phyloP scores from a whole-genome alignment of 1,140 invertebrate genomes.

The Linepithema humile region DNA sequence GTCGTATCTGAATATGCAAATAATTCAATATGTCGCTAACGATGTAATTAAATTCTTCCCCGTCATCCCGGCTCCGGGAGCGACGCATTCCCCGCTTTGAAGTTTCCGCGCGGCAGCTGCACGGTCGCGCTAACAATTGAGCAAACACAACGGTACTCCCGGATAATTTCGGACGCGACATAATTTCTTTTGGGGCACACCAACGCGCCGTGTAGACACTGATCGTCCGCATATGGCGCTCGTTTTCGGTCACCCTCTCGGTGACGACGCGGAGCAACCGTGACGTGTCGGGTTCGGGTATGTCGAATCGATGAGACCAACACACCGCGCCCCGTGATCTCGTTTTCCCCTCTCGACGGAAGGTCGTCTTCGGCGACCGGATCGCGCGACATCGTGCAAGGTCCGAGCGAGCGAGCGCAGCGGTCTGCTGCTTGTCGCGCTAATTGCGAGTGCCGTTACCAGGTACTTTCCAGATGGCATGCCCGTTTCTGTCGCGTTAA shows the following conservation, averaged over 20 bases:
- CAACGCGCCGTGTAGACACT: background rate
- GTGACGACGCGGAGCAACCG: background rate
- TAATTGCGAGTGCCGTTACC: conserved; percentile 77
- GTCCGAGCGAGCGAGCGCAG: conserved; percentile 41
- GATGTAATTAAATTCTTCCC: conserved; percentile 29
- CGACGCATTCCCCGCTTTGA: background rate
- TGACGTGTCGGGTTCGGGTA: background rate
- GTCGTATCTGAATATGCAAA: background rate
- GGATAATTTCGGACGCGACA: conserved; percentile 29
- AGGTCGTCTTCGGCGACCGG: conserved; percentile 63
- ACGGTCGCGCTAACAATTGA: conserved; percentile 27
- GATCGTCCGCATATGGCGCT: conserved; percentile 38
- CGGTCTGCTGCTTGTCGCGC: conserved; percentile 55
- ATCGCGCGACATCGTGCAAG: conserved; percentile 57
- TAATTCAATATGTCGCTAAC: background rate
- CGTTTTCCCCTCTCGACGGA: conserved; percentile 62
- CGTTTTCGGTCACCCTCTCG: background rate
- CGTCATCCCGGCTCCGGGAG: background rate
- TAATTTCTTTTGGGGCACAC: conserved; percentile 6
- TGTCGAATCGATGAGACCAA: conserved; percentile 28
- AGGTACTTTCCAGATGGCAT: conserved; percentile 75
- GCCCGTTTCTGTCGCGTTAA: conserved; percentile 67
- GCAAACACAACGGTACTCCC: conserved; percentile 31
- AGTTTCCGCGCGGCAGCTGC: conserved; percentile 20
- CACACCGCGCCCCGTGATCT: conserved; percentile 51